Evolutionary conservation across 2,888 invertebrate species (phyloP).

Genomic region (Neoitamus cyanurus): DNA sequence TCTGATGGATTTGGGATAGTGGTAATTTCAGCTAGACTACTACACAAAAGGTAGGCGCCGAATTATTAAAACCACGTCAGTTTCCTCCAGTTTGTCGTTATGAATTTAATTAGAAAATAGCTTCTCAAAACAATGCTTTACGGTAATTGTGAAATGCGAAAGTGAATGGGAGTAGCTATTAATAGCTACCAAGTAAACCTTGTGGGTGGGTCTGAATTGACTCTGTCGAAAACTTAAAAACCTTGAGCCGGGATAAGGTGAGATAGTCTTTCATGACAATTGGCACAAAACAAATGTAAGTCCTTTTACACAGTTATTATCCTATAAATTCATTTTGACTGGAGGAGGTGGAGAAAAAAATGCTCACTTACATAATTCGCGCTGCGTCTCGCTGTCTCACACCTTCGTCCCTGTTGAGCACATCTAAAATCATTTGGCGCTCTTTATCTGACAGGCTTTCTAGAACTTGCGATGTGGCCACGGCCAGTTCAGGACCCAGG

Average conservation of each 20-base stretch:
- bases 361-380: constrained; percentile 68
- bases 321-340: neutral
- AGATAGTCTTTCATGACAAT: neutral
- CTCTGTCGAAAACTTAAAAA: neutral
- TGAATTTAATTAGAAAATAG: neutral
- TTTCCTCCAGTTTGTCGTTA: neutral
- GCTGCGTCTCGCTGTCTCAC: constrained; percentile 69
- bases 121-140: neutral
- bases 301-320: neutral
- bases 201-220: neutral
- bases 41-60: neutral
- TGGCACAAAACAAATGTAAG: constrained; percentile 48
- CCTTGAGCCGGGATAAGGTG: neutral
- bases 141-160: neutral
- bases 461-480: constrained; percentile 63
- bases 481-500: constrained; percentile 62
- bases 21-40: neutral
- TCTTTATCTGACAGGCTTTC: constrained; percentile 66
- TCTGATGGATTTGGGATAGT: constrained; percentile 1
- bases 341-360: neutral
- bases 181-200: neutral
- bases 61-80: neutral
- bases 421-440: constrained; percentile 69
- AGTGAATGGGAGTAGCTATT: neutral
- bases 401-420: constrained; percentile 69